These are phyloP conservation scores for Strigamia transsilvanica DNA, from an alignment of 2,888 invertebrate genomes.

Conservation along the genomic window DNA sequence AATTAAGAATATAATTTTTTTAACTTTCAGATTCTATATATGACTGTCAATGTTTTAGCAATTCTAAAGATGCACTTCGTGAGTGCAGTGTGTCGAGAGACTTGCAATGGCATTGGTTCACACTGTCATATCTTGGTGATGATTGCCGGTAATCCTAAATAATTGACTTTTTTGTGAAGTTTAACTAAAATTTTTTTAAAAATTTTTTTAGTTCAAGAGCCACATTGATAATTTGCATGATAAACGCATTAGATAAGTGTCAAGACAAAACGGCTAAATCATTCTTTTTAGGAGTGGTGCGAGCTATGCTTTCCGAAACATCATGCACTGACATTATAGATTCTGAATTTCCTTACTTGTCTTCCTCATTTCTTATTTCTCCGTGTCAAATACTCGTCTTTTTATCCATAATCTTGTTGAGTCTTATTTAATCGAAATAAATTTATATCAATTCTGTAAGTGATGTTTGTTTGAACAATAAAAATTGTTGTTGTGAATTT, in stretches of 20 bases:
- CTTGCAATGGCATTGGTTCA: background rate
- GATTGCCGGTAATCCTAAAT: background rate
- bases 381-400: background rate
- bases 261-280: background rate
- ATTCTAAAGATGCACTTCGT: background rate
- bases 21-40: background rate
- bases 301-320: conserved; percentile 11
- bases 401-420: background rate
- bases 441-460: background rate
- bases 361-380: background rate
- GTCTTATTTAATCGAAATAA: background rate
- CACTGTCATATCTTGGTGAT: background rate
- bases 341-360: background rate
- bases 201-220: background rate
- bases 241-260: background rate
- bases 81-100: background rate
- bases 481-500: no score
- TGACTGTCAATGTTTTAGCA: background rate
- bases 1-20: background rate
- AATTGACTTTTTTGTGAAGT: background rate
- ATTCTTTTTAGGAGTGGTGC: background rate
- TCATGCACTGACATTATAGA: background rate
- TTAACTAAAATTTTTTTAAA: background rate
- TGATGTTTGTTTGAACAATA: no score
- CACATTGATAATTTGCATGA: background rate